Conservation (phyloP, 2,888 invertebrate genomes). For the Saturnia pavonia region DNA sequence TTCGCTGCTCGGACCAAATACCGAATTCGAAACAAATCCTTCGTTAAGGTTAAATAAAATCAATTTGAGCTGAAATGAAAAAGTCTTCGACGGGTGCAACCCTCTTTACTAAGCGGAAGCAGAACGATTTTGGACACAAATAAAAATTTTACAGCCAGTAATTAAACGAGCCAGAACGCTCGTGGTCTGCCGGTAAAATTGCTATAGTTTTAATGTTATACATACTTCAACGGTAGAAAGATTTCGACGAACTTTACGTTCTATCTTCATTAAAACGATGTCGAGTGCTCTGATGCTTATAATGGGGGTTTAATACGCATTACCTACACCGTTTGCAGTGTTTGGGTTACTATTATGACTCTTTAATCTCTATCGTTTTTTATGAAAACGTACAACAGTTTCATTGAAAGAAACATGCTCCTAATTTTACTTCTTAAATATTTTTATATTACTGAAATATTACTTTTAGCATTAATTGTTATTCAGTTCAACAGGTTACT, state of each 20-base stretch:
- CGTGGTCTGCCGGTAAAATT: conserved; percentile 30
- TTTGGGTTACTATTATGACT: conserved; percentile 34
- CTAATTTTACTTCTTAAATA: not conserved
- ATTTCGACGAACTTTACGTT: conserved; percentile 39
- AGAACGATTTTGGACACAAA: conserved; percentile 53
- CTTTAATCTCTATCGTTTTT: conserved; percentile 35
- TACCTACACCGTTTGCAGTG: conserved; percentile 34
- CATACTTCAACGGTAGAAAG: conserved; percentile 34
- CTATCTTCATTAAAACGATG: conserved; percentile 48
- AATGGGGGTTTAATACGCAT: conserved; percentile 39
- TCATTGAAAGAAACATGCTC: not conserved
- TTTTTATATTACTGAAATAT: too few species aligned
- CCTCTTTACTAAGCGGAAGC: conserved; percentile 48
- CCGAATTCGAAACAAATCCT: conserved; percentile 34
- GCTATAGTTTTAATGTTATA: conserved; percentile 44
- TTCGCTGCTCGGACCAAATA: conserved; percentile 32
- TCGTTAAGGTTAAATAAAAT: conserved; percentile 41
- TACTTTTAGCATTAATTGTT: too few species aligned
- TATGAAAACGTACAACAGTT: conserved; percentile 17
- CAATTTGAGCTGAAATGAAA: conserved; percentile 40
- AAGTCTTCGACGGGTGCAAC: conserved; percentile 38
- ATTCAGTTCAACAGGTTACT: too few species aligned
- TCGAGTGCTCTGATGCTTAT: conserved; percentile 41
- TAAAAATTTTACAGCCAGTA: conserved; percentile 56
- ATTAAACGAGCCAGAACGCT: conserved; percentile 45